These are phyloP conservation scores for Fregata magnificens DNA, from an alignment of 2,113 vertebrate genomes.

Conservation along the genomic window DNA sequence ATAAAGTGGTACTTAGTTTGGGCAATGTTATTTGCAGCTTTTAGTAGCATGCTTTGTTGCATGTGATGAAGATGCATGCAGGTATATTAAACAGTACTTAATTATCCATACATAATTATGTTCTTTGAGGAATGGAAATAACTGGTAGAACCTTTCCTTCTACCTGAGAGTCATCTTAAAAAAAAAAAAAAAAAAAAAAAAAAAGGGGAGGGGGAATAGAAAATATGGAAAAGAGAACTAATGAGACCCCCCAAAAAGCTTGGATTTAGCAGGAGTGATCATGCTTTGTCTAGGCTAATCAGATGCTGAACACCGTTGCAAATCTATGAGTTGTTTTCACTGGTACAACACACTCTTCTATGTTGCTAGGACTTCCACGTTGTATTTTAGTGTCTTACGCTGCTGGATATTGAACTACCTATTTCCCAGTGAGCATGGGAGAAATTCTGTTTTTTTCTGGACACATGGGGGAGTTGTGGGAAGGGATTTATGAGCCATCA, in stretches of 20 bases:
- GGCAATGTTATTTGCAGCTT: neutral
- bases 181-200: neutral
- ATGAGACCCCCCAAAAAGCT: neutral
- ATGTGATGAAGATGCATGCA: neutral
- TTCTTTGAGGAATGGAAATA: neutral
- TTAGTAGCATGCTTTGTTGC: neutral
- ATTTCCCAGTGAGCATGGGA: neutral
- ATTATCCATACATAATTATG: neutral
- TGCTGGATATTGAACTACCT: neutral
- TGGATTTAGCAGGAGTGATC: neutral
- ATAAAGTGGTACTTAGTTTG: neutral
- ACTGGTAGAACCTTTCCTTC: neutral
- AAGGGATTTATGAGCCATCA: constrained; percentile 20
- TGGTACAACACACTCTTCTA: neutral
- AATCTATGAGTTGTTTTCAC: neutral
- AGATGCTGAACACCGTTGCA: neutral
- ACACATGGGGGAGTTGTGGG: constrained; percentile 62
- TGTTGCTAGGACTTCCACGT: neutral
- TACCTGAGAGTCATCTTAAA: neutral
- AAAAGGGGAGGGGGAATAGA: neutral
- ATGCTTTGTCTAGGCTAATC: neutral
- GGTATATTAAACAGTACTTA: neutral
- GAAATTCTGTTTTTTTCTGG: neutral
- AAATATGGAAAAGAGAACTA: neutral
- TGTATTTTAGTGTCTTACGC: neutral